A percentile compares a stretch with the other conserved stretches of the same genome.
phyloP scores from a whole-genome alignment of 2,113 vertebrate genomes.

The Zosterops lateralis region DNA sequence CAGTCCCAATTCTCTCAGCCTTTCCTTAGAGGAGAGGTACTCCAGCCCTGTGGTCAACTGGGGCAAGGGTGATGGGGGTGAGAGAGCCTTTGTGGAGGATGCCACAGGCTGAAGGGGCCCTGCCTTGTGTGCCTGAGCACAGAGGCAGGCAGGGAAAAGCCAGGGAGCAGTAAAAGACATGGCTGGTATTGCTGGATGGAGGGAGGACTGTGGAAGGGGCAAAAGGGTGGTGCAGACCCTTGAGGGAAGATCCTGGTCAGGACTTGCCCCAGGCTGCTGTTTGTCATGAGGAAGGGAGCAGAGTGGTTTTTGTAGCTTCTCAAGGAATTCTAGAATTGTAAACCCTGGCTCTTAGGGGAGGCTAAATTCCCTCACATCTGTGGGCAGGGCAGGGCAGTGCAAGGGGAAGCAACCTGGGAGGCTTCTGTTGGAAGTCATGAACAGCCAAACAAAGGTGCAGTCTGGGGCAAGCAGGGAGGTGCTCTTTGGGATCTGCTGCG shows the following conservation, averaged over 20 bases:
- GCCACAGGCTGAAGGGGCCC: background rate
- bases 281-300: background rate
- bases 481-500: background rate
- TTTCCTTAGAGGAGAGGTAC: background rate
- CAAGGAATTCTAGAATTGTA: background rate
- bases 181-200: rapidly evolving
- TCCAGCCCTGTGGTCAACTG: background rate
- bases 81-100: background rate
- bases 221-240: background rate
- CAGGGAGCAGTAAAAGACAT: background rate
- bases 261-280: background rate
- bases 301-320: background rate
- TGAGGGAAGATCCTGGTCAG: background rate
- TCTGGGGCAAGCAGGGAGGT: background rate
- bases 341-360: background rate
- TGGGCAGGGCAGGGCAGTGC: rapidly evolving
- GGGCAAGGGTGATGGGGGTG: background rate
- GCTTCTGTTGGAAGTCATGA: background rate
- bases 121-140: background rate
- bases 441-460: background rate
- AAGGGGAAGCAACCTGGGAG: background rate
- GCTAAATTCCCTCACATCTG: background rate
- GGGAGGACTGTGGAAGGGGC: background rate
- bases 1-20: background rate
- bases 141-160: background rate